phyloP scores from a whole-genome alignment of 2,797 vertebrate genomes.

The Toxotes lorentzi region DNA sequence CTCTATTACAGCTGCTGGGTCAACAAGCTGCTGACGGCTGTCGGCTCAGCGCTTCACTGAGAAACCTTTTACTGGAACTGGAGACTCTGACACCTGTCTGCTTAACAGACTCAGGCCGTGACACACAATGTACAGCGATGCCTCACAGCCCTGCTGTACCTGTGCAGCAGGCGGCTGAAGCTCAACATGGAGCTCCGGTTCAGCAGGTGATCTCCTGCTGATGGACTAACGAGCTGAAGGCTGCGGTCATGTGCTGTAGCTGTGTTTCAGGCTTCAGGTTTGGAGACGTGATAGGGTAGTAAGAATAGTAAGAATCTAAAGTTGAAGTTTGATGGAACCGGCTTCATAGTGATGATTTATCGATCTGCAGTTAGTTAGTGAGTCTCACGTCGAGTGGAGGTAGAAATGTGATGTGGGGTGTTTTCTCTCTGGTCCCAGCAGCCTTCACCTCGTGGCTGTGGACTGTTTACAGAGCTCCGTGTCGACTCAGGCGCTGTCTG shows the following conservation, averaged over 20 bases:
- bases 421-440: too few relatives aligned
- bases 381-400: too few relatives aligned
- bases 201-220: not conserved
- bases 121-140: not conserved
- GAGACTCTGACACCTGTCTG: constrained; percentile 55
- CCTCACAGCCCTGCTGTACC: constrained; percentile 1
- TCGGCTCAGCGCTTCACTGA: constrained; percentile 44
- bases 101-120: constrained; percentile 35
- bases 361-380: too few relatives aligned
- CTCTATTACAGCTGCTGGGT: constrained; percentile 34
- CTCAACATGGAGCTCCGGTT: not conserved
- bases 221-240: not conserved
- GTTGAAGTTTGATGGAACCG: too few relatives aligned
- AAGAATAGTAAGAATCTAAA: too few relatives aligned
- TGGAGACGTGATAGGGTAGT: too few relatives aligned
- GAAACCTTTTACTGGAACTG: constrained; percentile 37
- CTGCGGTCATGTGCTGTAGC: not conserved
- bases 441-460: not conserved
- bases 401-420: too few relatives aligned
- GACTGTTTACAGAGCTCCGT: constrained; percentile 35
- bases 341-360: too few relatives aligned
- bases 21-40: constrained; percentile 36
- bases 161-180: not conserved
- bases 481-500: constrained; percentile 3
- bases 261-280: not conserved